phyloP scores from a whole-genome alignment of 2,113 vertebrate genomes.

The Dolichotis patagonum region DNA sequence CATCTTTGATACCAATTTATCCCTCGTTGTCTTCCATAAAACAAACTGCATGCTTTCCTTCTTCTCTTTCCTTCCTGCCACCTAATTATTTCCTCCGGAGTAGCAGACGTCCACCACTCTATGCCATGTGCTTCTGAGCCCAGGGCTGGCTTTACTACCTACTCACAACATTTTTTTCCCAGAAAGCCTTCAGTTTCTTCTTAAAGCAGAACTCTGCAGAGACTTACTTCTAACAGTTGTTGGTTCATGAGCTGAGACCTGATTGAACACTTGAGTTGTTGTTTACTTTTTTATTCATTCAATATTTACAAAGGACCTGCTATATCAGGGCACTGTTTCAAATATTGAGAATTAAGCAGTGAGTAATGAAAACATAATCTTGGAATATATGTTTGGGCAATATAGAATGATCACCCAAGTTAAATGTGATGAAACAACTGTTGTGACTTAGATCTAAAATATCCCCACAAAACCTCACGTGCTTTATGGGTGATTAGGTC shows the following conservation, averaged over 20 bases:
- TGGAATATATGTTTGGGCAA: neutral
- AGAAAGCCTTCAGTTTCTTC: slow-evolving; percentile 16
- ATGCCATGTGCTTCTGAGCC: neutral
- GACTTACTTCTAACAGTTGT: slow-evolving; percentile 16
- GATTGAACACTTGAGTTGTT: neutral
- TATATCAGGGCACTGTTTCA: neutral
- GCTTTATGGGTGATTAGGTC: neutral
- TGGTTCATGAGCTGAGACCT: neutral
- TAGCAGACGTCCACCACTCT: neutral
- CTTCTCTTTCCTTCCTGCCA: neutral
- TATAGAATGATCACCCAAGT: neutral
- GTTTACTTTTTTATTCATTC: slow-evolving; percentile 14
- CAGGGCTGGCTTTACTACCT: neutral
- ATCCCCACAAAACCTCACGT: neutral
- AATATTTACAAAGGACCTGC: neutral
- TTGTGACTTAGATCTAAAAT: neutral
- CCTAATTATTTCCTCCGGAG: neutral
- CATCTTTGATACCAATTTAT: neutral
- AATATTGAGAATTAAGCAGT: neutral
- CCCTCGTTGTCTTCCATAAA: neutral
- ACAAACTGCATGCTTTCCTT: neutral
- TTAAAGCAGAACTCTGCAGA: neutral
- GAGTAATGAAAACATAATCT: neutral
- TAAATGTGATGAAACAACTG: neutral
- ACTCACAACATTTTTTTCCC: neutral